These are phyloP conservation scores for Acanthisitta chloris DNA, from an alignment of 2,113 vertebrate species.

Conservation along the genomic window DNA sequence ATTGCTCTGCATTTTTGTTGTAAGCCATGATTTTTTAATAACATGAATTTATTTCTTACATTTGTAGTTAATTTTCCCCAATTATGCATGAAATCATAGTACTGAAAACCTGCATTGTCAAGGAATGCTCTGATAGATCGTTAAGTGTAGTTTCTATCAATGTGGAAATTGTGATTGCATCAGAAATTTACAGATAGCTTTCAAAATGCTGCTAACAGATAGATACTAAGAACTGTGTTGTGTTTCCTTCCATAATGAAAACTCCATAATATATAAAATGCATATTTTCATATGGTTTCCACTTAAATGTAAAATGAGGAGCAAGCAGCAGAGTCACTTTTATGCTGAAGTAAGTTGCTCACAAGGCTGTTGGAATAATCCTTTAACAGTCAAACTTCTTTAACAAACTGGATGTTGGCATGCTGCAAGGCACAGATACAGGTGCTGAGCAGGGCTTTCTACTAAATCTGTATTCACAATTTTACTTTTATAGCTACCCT, in stretches of 20 bases:
- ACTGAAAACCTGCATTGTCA: neutral
- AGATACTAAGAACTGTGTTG: neutral
- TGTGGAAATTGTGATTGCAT: neutral
- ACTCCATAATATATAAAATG: neutral
- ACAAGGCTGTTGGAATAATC: neutral
- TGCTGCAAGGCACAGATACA: neutral
- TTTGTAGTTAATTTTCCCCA: neutral
- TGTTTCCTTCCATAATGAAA: neutral
- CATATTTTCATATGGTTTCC: neutral
- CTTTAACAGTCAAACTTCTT: neutral
- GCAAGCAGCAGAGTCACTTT: neutral
- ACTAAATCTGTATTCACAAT: neutral
- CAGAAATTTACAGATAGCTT: neutral
- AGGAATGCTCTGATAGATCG: neutral
- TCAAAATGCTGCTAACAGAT: neutral
- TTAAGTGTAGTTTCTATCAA: neutral
- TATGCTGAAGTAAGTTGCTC: neutral
- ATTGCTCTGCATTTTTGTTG: neutral
- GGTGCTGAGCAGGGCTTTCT: neutral
- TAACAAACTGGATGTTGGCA: neutral
- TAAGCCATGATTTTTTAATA: neutral
- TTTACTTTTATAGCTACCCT: neutral
- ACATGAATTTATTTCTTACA: neutral
- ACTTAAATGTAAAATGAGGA: neutral
- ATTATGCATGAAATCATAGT: neutral